Percentiles rank a stretch among this genome's conserved stretches.
phyloP scores from a whole-genome alignment of 2,797 vertebrate species.

The Tokudaia muenninki region DNA sequence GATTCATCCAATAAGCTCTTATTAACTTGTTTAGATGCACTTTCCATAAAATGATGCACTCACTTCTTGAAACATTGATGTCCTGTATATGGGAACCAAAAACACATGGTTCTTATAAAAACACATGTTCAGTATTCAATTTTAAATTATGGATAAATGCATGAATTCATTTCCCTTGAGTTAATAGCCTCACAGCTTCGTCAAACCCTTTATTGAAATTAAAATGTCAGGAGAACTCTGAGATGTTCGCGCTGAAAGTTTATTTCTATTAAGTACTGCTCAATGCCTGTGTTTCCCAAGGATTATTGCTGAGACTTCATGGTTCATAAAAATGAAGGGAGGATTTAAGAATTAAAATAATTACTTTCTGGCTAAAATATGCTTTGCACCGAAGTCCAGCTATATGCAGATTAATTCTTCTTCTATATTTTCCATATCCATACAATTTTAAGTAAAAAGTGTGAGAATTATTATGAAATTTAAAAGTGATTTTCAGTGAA shows the following conservation, averaged over 20 bases:
- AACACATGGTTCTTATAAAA: not conserved
- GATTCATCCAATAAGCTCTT: not conserved
- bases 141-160: constrained; percentile 24
- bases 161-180: constrained; percentile 14
- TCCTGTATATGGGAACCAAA: not conserved
- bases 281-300: constrained; percentile 34
- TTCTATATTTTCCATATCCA: not conserved
- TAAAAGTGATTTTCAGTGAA: not conserved
- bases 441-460: constrained; percentile 3
- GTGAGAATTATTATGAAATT: not conserved
- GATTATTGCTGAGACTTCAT: constrained; percentile 54
- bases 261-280: constrained; percentile 55
- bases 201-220: constrained; percentile 70
- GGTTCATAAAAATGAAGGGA: constrained; percentile 14
- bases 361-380: not conserved
- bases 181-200: constrained; percentile 21
- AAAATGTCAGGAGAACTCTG: constrained; percentile 62
- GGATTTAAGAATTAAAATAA: constrained; percentile 51
- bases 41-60: not conserved
- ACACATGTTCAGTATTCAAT: not conserved
- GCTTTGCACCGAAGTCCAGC: not conserved
- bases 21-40: not conserved
- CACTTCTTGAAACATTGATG: not conserved
- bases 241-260: constrained; percentile 36
- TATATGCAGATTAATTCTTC: not conserved